Evolutionary conservation across 1,140 invertebrate species (phyloP), one percentile per base, ranked within the genome.

Genomic region (Drosophila melanogaster): DNA sequence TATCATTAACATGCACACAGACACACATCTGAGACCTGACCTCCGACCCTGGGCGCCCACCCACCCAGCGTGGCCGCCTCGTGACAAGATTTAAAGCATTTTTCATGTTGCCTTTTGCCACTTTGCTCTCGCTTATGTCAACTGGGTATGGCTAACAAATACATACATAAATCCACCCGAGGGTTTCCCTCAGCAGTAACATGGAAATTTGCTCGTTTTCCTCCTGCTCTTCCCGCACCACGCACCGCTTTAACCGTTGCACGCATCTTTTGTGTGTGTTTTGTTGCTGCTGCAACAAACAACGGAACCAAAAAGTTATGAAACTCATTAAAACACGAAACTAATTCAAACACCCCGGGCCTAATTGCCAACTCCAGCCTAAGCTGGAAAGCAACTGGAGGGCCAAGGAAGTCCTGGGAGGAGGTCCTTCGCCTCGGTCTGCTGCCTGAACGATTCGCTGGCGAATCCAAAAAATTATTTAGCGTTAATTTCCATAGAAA

Each of bases 271-370:
- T 79, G 41, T 81, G 49, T 64, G 58, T 70, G 41, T 59, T 74
- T 54, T 64, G 72, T 76, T 66, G 69, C 56, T 77, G 75, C 84
- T 69, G 73, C 71, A 75, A 64, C n/a, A 85, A 79, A 87, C 84
- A 87, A 89, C 84, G 83, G 83, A 87, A 89, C 83, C 83, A 87
- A 89, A 87, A 87, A 87, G 83, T 87, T 87, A 87, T 87, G 83
- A 87, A 87, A 87, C 83, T 87, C 83, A 87, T 87, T 87, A 87
- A 87, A 87, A 87, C 84, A 87, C 83, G 83, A 89, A 87, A 87
- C 83, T 87, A 87, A 87, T 87, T 87, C 84, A 87, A 87, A 87
- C 83, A 83, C 83, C 84, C 84, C 79, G 79, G 83, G 83, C 84
- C 83, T 87, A 87, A 87, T 87, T 87, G 83, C 83, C 84, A 87